Evolutionary conservation across 1,140 invertebrate genomes (phyloP).

Genomic region (Zaprionus africanus): DNA sequence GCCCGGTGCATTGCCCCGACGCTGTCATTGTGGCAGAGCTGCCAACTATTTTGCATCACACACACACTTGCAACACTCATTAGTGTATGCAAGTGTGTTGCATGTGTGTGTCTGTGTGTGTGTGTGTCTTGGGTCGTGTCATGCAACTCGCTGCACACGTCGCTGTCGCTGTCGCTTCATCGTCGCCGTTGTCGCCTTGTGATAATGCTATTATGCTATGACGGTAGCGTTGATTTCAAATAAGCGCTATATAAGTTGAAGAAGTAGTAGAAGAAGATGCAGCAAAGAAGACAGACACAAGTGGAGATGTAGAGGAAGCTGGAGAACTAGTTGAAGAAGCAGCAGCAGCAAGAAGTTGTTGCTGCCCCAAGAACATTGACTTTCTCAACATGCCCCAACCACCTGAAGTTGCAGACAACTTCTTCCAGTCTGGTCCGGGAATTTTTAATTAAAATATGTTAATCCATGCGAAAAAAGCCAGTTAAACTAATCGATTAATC

Average conservation of each 20-base stretch:
- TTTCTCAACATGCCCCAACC: constrained; percentile 18
- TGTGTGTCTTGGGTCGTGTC: constrained; percentile 48
- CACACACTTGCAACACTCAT: constrained; percentile 13
- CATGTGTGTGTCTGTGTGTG: constrained; percentile 33
- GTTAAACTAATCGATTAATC: constrained; percentile 45
- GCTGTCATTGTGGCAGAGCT: constrained; percentile 69
- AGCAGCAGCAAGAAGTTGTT: not conserved
- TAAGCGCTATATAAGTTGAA: not conserved
- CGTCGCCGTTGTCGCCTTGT: constrained; percentile 46
- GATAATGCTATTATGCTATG: constrained; percentile 59
- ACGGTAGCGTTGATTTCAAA: constrained; percentile 46
- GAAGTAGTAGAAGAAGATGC: not conserved
- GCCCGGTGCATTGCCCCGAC: constrained; percentile 58
- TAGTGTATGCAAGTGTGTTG: constrained; percentile 46
- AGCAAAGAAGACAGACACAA: not conserved
- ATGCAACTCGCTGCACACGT: constrained; percentile 43
- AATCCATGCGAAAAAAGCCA: constrained; percentile 29
- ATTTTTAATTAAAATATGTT: constrained; percentile 52
- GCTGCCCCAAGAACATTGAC: constrained; percentile 41
- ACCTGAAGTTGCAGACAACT: not conserved
- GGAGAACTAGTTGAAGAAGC: not conserved
- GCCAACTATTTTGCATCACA: constrained; percentile 77
- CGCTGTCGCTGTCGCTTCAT: constrained; percentile 11
- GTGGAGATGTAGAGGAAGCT: not conserved
- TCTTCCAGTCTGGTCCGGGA: not conserved